Base-by-base conservation (phyloP, 2,888 invertebrate genomes). In the Enchytraeus crypticus region DNA sequence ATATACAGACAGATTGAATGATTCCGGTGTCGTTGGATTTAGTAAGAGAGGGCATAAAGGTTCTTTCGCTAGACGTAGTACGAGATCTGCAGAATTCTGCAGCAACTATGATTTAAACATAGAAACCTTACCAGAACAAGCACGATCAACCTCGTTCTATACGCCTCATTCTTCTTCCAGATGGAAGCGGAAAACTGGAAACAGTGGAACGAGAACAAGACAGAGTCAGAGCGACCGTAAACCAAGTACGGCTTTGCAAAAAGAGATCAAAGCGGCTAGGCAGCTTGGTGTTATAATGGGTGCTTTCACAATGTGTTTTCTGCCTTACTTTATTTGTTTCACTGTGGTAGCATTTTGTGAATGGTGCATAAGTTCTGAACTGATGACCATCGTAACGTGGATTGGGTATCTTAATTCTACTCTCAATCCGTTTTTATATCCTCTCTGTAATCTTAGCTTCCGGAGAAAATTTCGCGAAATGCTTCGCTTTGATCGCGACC, bases 201-300 rank as follows among this genome's bases (percentile, higher is more conserved):
- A 8, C 8, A 47, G 49, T 11, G 26, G 23, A 8, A 18, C 26
- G 49, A 47, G 49, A 8, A 11, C 14, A 11, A 47, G 18, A 5
- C 18, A 23, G 26, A 14, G 49, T n/a, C n/a, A n/a, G 18, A 23
- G 49, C 5, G 5, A 47, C 8, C 21, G 49, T 8, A 11, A 23
- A 8, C 49, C 49, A 8, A 70, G 68, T 57, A 57, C 61, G 3
- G 74, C 75, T 1, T 60, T 78, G 54, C 71, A 71, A 32, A 74
- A 73, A 53, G 78, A 78, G 61, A 77, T 77, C 51, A 82, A 84
- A 67, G 84, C 84, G 4, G 84, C 83, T 2, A 76, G 82, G 46
- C 84, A 84, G 63, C 75, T 84, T 5, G 84, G 84, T 0, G 83
- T 84, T 18, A 84, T 84, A 57, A 82, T 83, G 72, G 83, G 83